A percentile compares a stretch with the other conserved stretches of the same genome.
Conservation (phyloP, 2,113 vertebrate species). For the Phasianus colchicus region DNA sequence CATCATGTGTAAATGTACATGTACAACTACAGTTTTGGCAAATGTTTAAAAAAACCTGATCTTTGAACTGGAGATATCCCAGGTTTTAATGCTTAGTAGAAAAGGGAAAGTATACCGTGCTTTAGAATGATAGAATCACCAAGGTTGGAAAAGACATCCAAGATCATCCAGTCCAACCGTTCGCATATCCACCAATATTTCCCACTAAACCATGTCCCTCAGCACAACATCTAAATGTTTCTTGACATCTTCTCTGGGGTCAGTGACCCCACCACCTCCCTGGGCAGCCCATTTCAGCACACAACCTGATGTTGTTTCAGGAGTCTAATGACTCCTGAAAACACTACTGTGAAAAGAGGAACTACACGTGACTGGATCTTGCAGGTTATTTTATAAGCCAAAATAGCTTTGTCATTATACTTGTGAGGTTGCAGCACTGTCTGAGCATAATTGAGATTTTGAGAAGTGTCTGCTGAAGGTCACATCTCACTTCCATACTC, state of each 20-base stretch:
- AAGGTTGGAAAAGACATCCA: too few relatives aligned
- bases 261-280: too few relatives aligned
- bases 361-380: not conserved
- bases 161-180: too few relatives aligned
- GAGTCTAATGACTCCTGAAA: not conserved
- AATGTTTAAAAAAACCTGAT: not conserved
- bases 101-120: not conserved
- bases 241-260: too few relatives aligned
- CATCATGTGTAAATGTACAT: rapidly evolving
- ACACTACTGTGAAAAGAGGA: not conserved
- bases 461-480: not conserved
- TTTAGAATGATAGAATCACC: not conserved
- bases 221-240: too few relatives aligned
- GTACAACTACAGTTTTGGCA: not conserved
- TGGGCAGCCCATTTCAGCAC: too few relatives aligned
- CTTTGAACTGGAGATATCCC: not conserved
- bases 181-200: too few relatives aligned
- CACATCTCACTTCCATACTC: rapidly evolving
- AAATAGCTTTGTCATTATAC: not conserved
- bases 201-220: too few relatives aligned
- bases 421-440: not conserved
- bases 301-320: too few relatives aligned
- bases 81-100: not conserved
- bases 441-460: not conserved
- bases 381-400: not conserved